These are phyloP conservation scores for Aradophagus sp. DNA, from an alignment of 1,140 invertebrate species.

Conservation along the genomic window DNA sequence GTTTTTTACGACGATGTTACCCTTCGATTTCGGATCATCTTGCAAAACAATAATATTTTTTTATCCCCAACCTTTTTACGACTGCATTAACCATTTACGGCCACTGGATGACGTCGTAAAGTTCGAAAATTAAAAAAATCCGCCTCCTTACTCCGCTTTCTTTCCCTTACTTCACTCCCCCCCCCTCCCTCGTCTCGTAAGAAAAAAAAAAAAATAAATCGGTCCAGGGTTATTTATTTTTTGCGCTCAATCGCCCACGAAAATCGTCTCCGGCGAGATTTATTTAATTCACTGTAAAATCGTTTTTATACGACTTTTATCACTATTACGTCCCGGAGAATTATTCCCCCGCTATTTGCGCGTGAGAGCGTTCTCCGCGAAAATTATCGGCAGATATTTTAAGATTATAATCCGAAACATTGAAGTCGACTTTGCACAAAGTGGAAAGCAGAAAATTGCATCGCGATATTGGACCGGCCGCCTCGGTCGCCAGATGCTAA, in stretches of 20 bases:
- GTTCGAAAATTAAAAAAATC: conserved; percentile 16
- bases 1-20: conserved; percentile 31
- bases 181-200: no score
- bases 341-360: conserved; percentile 38
- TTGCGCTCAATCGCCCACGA: no score
- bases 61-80: conserved; percentile 24
- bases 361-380: conserved; percentile 34
- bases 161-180: conserved; percentile 5
- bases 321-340: conserved; percentile 20
- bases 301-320: conserved; percentile 35
- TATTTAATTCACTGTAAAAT: conserved; percentile 47
- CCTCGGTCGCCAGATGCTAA: conserved; percentile 47
- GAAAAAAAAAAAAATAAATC: no score
- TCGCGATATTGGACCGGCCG: conserved; percentile 47
- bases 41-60: conserved; percentile 35
- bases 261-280: conserved; percentile 26
- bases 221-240: no score
- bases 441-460: conserved; percentile 52
- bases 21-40: conserved; percentile 27
- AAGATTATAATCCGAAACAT: conserved; percentile 52
- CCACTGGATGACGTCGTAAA: conserved; percentile 2
- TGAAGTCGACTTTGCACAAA: conserved; percentile 46
- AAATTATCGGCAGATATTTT: conserved; percentile 50
- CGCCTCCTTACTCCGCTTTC: not conserved
- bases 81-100: conserved; percentile 5